phyloP scores from a whole-genome alignment of 1,140 invertebrate genomes.

The Pseudobourletiella spinata region DNA sequence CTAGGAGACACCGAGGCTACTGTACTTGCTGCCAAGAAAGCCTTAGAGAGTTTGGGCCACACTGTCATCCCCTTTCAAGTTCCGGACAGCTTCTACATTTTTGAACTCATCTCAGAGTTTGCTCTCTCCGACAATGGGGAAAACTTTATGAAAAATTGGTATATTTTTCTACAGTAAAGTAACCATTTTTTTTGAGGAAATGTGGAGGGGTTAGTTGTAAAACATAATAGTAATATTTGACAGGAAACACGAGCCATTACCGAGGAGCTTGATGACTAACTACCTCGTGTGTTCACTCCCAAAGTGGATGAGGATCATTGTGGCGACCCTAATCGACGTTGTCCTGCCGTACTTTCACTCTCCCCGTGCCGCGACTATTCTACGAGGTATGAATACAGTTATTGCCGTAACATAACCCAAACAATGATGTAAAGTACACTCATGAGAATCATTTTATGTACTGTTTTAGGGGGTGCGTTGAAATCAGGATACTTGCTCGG shows the following conservation, averaged over 20 bases:
- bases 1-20: conserved; percentile 39
- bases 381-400: background rate
- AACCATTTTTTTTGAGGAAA: too few species aligned
- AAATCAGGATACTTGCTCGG: conserved; percentile 17
- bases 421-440: too few species aligned
- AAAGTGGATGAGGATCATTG: conserved; percentile 16
- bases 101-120: conserved; percentile 27
- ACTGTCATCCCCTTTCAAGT: conserved; percentile 38
- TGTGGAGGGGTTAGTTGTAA: too few species aligned
- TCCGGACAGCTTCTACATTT: conserved; percentile 31
- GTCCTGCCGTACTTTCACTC: conserved; percentile 23
- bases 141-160: conserved; percentile 25
- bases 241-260: conserved; percentile 20
- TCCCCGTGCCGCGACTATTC: conserved; percentile 13
- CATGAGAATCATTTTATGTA: background rate
- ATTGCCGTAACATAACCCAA: too few species aligned
- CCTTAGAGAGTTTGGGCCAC: conserved; percentile 37
- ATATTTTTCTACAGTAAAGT: too few species aligned
- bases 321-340: conserved; percentile 13
- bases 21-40: conserved; percentile 37
- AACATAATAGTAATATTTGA: too few species aligned
- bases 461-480: conserved; percentile 20
- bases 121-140: conserved; percentile 23
- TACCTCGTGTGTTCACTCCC: conserved; percentile 26
- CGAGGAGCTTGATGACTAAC: conserved; percentile 17